Evolutionary conservation across 2,797 vertebrate species (phyloP).

Genomic region (Halcyon chelicuti): DNA sequence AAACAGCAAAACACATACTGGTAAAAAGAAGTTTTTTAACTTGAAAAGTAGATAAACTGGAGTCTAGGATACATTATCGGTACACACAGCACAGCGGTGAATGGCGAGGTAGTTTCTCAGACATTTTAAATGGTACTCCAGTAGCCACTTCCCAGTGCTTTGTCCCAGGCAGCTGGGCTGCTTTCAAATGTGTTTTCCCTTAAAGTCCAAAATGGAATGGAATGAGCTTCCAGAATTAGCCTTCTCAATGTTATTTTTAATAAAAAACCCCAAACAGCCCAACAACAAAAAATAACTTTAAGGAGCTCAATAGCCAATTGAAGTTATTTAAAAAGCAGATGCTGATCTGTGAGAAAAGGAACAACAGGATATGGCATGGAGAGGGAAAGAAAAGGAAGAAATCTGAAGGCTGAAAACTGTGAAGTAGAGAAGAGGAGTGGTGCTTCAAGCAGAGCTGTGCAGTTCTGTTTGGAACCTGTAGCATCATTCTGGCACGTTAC

Average conservation of each 20-base stretch:
- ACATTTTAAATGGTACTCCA: neutral
- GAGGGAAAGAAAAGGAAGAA: neutral
- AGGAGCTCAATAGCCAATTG: neutral
- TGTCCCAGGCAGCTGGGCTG: constrained; percentile 10
- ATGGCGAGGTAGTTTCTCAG: neutral
- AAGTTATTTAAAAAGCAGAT: constrained; percentile 51
- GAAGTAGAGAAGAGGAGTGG: neutral
- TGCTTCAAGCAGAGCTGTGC: neutral
- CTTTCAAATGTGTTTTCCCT: constrained; percentile 41
- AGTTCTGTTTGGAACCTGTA: neutral
- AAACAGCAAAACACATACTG: neutral
- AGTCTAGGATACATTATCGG: neutral
- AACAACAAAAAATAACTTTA: constrained; percentile 27
- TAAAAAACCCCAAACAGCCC: constrained; percentile 28
- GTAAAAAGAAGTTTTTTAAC: neutral
- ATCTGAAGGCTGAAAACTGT: neutral
- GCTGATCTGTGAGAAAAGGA: constrained; percentile 30
- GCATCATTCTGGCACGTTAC: neutral
- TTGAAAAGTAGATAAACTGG: neutral
- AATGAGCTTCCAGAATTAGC: constrained; percentile 55
- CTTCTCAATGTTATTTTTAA: neutral
- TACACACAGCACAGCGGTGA: neutral
- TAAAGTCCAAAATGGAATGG: constrained; percentile 46
- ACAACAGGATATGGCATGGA: neutral
- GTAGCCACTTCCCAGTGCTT: neutral